Percentiles rank a stretch among this genome's conserved stretches.
Conservation (phyloP, 2,888 invertebrate species). For the Drosophila tripunctata region DNA sequence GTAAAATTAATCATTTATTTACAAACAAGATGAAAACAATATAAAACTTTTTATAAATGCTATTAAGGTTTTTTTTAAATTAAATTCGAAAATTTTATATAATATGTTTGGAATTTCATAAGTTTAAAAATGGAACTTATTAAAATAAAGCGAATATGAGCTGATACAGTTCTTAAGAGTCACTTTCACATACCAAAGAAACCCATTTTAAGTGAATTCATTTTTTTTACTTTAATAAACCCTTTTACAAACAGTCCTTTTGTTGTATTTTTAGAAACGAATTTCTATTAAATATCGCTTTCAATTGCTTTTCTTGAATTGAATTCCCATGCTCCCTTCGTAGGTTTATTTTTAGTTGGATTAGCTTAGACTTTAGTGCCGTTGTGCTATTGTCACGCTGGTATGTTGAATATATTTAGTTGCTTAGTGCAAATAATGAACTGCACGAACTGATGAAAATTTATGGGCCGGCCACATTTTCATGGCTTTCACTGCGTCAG, state of each 20-base stretch:
- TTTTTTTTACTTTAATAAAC: too few relatives aligned
- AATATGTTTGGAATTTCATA: too few relatives aligned
- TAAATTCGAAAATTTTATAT: too few relatives aligned
- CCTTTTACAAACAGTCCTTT: not conserved
- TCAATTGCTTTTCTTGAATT: not conserved
- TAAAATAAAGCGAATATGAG: too few relatives aligned
- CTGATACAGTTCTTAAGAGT: too few relatives aligned
- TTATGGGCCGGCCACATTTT: slow-evolving; percentile 51
- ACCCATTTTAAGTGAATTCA: not conserved
- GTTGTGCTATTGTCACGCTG: slow-evolving; percentile 4
- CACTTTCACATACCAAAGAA: too few relatives aligned
- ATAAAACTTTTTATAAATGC: too few relatives aligned
- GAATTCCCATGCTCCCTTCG: not conserved
- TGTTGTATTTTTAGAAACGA: not conserved
- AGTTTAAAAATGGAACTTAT: too few relatives aligned
- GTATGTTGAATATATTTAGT: slow-evolving; percentile 39
- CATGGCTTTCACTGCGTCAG: slow-evolving; percentile 56
- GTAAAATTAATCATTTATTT: too few relatives aligned
- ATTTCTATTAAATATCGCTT: not conserved
- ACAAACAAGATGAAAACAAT: too few relatives aligned
- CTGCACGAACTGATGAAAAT: slow-evolving; percentile 49
- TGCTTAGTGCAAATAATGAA: slow-evolving; percentile 30
- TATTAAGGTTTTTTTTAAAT: too few relatives aligned
- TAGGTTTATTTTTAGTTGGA: slow-evolving; percentile 2
- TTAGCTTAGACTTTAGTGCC: not conserved